These are phyloP conservation scores for Pungitius pungitius DNA, from an alignment of 2,113 vertebrate species.

Conservation along the genomic window DNA sequence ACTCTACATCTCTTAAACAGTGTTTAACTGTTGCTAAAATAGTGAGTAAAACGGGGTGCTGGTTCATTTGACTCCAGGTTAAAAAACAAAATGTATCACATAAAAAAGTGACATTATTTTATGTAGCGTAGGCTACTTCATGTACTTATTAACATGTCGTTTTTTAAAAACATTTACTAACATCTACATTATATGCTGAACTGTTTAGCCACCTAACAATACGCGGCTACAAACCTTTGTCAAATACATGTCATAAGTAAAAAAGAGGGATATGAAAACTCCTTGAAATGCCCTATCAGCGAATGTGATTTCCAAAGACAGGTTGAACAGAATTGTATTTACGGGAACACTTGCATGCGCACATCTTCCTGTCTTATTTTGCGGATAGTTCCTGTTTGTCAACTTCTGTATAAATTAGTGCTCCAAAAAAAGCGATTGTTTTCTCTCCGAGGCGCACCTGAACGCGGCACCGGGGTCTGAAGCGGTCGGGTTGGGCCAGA, in stretches of 20 bases:
- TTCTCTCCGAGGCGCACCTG: not conserved
- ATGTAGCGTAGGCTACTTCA: too few species aligned
- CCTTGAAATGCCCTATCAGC: not conserved
- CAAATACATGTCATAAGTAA: not conserved
- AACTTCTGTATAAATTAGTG: too few species aligned
- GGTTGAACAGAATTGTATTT: not conserved
- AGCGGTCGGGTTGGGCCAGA: slow-evolving; percentile 73
- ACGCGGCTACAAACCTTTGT: too few species aligned
- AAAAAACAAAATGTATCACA: not conserved
- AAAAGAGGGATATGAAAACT: not conserved
- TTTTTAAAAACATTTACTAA: too few species aligned
- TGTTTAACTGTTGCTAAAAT: not conserved
- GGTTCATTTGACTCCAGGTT: not conserved
- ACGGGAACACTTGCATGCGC: too few species aligned
- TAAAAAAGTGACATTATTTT: too few species aligned
- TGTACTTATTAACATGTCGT: too few species aligned
- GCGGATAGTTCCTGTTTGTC: too few species aligned
- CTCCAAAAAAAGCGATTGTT: too few species aligned
- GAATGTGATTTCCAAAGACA: not conserved
- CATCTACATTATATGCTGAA: too few species aligned
- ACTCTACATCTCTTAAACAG: not conserved
- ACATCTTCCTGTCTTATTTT: not conserved
- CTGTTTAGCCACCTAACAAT: not conserved
- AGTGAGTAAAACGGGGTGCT: not conserved
- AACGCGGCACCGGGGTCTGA: slow-evolving; percentile 63